phyloP scores from a whole-genome alignment of 2,113 vertebrate species.

The Neogobius melanostomus region DNA sequence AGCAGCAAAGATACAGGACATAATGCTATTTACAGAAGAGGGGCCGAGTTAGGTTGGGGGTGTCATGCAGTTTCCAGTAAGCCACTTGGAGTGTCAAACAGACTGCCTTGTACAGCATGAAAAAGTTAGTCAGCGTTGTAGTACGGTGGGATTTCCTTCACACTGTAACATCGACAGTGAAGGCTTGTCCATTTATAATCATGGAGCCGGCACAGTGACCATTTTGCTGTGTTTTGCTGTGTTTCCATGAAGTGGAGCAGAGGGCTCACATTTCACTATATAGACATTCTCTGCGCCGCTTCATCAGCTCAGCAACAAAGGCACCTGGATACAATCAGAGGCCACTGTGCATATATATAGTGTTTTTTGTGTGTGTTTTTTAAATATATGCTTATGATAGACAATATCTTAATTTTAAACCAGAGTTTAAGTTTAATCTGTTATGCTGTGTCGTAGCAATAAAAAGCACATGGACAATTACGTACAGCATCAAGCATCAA shows the following conservation, averaged over 20 bases:
- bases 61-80: conserved; percentile 39
- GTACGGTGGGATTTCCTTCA: conserved; percentile 27
- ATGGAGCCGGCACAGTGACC: conserved; percentile 8
- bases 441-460: too few relatives aligned
- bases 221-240: conserved; percentile 8
- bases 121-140: conserved; percentile 5
- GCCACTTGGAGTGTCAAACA: background rate
- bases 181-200: conserved; percentile 26
- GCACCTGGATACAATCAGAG: background rate
- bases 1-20: conserved; percentile 35
- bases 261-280: conserved; percentile 62
- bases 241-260: conserved; percentile 34
- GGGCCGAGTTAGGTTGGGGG: conserved; percentile 26
- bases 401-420: too few relatives aligned
- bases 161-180: conserved; percentile 1
- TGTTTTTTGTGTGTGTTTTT: background rate
- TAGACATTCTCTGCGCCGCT: conserved; percentile 28
- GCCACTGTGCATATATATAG: background rate
- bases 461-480: too few relatives aligned
- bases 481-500: too few relatives aligned
- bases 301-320: background rate
- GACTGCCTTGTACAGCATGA: background rate
- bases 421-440: too few relatives aligned
- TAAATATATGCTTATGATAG: background rate
- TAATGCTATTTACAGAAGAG: conserved; percentile 49